Percentiles rank a stretch among this genome's conserved stretches.
phyloP scores from a whole-genome alignment of 2,888 invertebrate species.

The Chaetogeoica ovagalla region DNA sequence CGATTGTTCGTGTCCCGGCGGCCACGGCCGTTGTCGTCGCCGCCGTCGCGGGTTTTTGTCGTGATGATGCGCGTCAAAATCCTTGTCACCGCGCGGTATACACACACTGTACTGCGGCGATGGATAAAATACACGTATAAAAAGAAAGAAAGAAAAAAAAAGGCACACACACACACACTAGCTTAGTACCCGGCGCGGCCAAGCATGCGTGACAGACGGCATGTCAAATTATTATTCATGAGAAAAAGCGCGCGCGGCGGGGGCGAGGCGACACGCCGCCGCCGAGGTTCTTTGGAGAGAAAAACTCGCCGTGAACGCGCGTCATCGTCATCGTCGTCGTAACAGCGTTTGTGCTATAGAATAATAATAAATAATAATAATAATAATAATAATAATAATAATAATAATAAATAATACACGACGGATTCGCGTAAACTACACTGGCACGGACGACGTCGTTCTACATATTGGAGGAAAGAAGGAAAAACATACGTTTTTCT shows the following conservation, averaged over 20 bases:
- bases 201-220: conserved; percentile 52
- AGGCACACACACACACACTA: neutral
- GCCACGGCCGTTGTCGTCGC: neutral
- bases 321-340: neutral
- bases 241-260: conserved; percentile 47
- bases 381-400: too few relatives aligned
- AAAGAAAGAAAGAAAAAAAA: conserved; percentile 16
- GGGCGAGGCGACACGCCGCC: neutral
- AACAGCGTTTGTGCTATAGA: neutral
- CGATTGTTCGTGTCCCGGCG: conserved; percentile 39
- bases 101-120: neutral
- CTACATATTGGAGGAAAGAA: too few relatives aligned
- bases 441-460: too few relatives aligned
- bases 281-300: neutral
- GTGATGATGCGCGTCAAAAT: conserved; percentile 49
- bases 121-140: neutral
- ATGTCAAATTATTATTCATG: conserved; percentile 53
- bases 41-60: conserved; percentile 2
- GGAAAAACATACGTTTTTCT: too few relatives aligned
- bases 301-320: conserved; percentile 14
- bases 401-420: too few relatives aligned
- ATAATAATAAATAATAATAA: too few relatives aligned
- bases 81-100: conserved; percentile 41
- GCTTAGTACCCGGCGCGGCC: conserved; percentile 9
- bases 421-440: too few relatives aligned